Conservation (phyloP, 2,113 vertebrate genomes). For the Suncus etruscus region DNA sequence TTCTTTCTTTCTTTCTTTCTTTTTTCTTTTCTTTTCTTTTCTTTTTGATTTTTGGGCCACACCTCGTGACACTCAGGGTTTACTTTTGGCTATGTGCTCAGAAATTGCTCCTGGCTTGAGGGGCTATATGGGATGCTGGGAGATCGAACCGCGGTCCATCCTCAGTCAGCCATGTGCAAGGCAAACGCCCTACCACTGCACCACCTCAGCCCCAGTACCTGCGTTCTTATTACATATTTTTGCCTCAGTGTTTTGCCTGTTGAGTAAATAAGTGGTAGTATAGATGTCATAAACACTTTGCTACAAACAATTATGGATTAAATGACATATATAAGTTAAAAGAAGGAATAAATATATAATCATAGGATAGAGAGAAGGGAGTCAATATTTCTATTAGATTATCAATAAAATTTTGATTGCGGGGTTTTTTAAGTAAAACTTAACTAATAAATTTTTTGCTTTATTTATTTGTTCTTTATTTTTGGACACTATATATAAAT, state of each 20-base stretch:
- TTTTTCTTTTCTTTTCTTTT: no score
- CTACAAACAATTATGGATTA: neutral
- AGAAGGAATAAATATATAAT: slow-evolving; percentile 29
- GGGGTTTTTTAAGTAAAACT: neutral
- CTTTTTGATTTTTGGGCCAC: no score
- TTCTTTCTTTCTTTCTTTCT: no score
- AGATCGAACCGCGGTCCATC: no score
- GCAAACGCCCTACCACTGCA: no score
- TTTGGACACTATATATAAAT: neutral
- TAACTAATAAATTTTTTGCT: no score
- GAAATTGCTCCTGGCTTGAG: no score
- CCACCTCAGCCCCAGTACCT: neutral
- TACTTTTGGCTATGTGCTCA: no score
- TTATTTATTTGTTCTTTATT: neutral
- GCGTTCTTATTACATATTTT: neutral
- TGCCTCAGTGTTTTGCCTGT: slow-evolving; percentile 5
- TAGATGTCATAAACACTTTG: neutral
- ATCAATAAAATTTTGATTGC: neutral
- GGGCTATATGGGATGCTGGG: no score
- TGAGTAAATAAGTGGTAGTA: slow-evolving; percentile 13
- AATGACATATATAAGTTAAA: slow-evolving; percentile 1
- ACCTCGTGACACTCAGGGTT: no score
- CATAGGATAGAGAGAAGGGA: neutral
- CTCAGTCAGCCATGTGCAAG: no score
- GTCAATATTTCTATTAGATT: slow-evolving; percentile 9